phyloP scores from a whole-genome alignment of 2,113 vertebrate genomes.

The Tupaia chinensis region DNA sequence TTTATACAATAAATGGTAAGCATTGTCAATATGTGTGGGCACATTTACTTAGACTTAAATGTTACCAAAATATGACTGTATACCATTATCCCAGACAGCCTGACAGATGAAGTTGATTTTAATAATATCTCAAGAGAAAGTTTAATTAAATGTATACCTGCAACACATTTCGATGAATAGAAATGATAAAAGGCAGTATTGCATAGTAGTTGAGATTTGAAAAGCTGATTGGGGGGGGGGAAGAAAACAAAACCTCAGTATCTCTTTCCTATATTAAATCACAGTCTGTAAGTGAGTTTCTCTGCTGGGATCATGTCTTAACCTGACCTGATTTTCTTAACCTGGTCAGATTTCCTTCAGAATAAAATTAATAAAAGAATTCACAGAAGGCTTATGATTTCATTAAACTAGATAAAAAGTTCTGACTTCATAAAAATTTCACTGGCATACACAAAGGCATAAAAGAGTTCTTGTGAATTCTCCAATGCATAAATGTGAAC shows the following conservation, averaged over 20 bases:
- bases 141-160: slow-evolving; percentile 36
- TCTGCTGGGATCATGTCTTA: slow-evolving; percentile 32
- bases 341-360: slow-evolving; percentile 73
- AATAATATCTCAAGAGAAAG: slow-evolving; percentile 47
- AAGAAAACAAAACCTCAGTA: neutral
- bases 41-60: slow-evolving; percentile 57
- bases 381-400: slow-evolving; percentile 76
- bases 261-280: slow-evolving; percentile 54
- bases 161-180: neutral
- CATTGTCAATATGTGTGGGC: slow-evolving; percentile 12
- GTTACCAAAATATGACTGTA: slow-evolving; percentile 21
- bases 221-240: neutral
- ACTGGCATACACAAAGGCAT: slow-evolving; percentile 33
- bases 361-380: slow-evolving; percentile 78
- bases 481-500: slow-evolving; percentile 37
- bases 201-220: neutral
- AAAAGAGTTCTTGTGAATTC: slow-evolving; percentile 17
- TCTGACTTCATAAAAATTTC: slow-evolving; percentile 73
- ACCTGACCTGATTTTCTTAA: slow-evolving; percentile 73
- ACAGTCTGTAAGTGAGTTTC: slow-evolving; percentile 47
- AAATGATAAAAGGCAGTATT: neutral
- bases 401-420: slow-evolving; percentile 77
- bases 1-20: slow-evolving; percentile 20
- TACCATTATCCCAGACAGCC: neutral
- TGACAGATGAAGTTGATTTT: slow-evolving; percentile 46